Percentiles rank a stretch among this genome's conserved stretches.
Evolutionary conservation across 1,140 invertebrate genomes (phyloP).

Genomic region (Nomia melanderi): DNA sequence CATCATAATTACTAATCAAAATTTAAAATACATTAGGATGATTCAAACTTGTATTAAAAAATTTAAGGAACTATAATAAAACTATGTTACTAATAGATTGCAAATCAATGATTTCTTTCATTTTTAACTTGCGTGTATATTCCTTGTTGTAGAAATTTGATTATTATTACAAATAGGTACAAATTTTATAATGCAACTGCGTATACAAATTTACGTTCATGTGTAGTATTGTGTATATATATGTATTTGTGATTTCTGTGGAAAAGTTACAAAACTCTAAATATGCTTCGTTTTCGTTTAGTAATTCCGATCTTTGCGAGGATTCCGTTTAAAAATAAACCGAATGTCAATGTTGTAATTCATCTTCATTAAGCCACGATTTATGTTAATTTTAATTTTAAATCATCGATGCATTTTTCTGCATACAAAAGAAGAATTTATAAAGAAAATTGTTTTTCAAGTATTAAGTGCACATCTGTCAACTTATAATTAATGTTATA

Average conservation of each 20-base stretch:
- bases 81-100: conserved; percentile 13
- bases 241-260: background rate
- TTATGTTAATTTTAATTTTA: conserved; percentile 17
- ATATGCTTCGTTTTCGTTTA: background rate
- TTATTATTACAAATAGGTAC: conserved; percentile 7
- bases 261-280: background rate
- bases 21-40: conserved; percentile 11
- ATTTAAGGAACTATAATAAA: conserved; percentile 18
- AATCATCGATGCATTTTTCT: conserved; percentile 21
- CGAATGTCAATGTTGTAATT: background rate
- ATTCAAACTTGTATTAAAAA: conserved; percentile 25
- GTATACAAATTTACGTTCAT: conserved; percentile 30
- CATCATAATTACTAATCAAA: conserved; percentile 4
- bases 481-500: conserved; percentile 53
- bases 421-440: background rate
- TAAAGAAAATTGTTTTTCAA: conserved; percentile 36
- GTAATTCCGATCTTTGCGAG: background rate
- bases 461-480: conserved; percentile 42
- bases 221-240: conserved; percentile 12
- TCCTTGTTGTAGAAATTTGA: background rate
- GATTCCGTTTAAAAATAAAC: background rate
- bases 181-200: background rate
- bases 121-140: background rate
- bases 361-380: background rate
- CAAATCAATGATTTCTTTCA: conserved; percentile 16